Evolutionary conservation across 1,140 invertebrate species (phyloP), one percentile per base, ranked within the genome.

Genomic region (Nebria ingens): DNA sequence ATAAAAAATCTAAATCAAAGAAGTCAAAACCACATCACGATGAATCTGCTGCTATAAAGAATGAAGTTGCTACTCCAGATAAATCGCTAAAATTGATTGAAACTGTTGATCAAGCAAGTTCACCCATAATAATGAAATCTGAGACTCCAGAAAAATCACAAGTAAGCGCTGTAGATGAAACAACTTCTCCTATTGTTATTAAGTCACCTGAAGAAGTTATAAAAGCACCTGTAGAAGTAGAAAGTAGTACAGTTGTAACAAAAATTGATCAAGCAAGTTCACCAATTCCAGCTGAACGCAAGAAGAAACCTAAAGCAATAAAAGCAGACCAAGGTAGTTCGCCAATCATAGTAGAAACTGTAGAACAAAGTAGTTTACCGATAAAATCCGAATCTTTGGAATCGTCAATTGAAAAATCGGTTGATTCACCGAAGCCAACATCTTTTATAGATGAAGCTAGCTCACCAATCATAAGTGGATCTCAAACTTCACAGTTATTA

Each of bases 1-100:
- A 25, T 34, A 57, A 59, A 58, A 59, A 59, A 55, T 54, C 61
- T 61, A 55, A 56, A 49, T 52, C 29, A 21, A 57, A 61, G 57
- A 61, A 62, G 52, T 52, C 20, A 55, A 53, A 53, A 52, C 40
- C 54, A 56, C 6, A 12, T 45, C 40, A 45, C 6, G 3, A 45
- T n/a, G 17, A 34, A 34, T 34, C 25, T 34, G 6, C 40, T 45
- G 9, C 40, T 12, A 17, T 12, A 17, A 45, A 17, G 6, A 17
- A 45, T 11, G 9, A 9, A 17, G 9, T 4, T 12, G 6, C 4
- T 4, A 9, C 40, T 12, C 4, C 40, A 45, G 40, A 45, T 4
- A 45, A 45, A 45, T 45, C 40, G 4, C 40, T 17, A 9, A 17
- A 45, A 17, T 4, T 4, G 15, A 11, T 45, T 9, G 3, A 9